These are phyloP conservation scores for Malurus alboscapulatus DNA, from an alignment of 2,113 vertebrate species.

Conservation along the genomic window DNA sequence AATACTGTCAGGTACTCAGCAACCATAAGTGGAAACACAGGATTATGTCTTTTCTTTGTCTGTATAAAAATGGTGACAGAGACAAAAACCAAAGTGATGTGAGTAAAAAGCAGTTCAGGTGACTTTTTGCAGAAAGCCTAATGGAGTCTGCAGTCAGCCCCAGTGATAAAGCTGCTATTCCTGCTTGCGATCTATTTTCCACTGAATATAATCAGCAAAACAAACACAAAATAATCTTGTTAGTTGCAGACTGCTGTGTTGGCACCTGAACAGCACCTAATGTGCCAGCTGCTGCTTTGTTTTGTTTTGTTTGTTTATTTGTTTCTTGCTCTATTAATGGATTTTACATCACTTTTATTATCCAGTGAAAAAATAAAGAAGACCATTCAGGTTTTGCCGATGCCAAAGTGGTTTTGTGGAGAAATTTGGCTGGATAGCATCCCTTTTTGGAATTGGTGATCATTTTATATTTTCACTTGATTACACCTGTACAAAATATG, in stretches of 20 bases:
- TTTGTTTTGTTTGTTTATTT: conserved; percentile 52
- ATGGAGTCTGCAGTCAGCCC: not conserved
- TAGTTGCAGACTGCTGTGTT: conserved; percentile 64
- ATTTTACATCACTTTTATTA: conserved; percentile 61
- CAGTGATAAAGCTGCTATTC: conserved; percentile 13
- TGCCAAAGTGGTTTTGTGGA: not conserved
- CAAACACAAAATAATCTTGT: conserved; percentile 70
- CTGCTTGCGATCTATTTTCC: conserved; percentile 34
- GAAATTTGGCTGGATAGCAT: not conserved
- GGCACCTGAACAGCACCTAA: conserved; percentile 67
- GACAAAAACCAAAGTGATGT: not conserved
- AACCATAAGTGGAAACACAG: not conserved
- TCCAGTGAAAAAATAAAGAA: conserved; percentile 28
- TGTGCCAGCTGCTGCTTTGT: conserved; percentile 68
- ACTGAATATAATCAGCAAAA: conserved; percentile 60
- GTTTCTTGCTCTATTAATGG: conserved; percentile 64
- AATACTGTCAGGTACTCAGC: not conserved
- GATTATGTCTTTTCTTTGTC: not conserved
- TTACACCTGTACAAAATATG: not conserved
- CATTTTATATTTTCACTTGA: not conserved
- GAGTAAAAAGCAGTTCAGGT: not conserved
- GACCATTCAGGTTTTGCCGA: not conserved
- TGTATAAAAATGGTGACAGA: not conserved
- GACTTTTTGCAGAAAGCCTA: conserved; percentile 11
- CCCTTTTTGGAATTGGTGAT: not conserved